Percentiles rank a stretch among this genome's conserved stretches.
Evolutionary conservation across 2,113 vertebrate genomes (phyloP).

Genomic region (Montifringilla adamsi): DNA sequence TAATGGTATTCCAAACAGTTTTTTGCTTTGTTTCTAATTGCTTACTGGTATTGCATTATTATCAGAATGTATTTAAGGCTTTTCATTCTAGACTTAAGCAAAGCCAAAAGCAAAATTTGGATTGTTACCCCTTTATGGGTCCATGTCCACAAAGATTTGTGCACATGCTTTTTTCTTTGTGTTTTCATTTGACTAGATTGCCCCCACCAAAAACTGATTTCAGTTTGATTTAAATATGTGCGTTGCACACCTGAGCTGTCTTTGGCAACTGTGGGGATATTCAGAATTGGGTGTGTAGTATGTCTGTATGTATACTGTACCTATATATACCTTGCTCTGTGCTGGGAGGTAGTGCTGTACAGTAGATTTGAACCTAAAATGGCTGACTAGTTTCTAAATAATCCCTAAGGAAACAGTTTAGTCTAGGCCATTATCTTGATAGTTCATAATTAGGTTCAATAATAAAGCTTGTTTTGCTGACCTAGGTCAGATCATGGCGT

Average conservation of each 20-base stretch:
- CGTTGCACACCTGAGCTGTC: neutral
- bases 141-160: neutral
- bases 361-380: constrained; percentile 69
- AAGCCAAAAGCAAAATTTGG: neutral
- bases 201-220: neutral
- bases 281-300: neutral
- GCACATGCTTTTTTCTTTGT: neutral
- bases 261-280: neutral
- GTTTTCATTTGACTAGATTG: neutral
- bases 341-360: constrained; percentile 15
- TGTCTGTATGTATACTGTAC: fast-evolving
- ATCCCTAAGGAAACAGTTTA: constrained; percentile 78
- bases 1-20: neutral
- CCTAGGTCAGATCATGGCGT: constrained; percentile 76
- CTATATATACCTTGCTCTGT: neutral
- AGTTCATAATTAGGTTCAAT: constrained; percentile 84
- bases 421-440: constrained; percentile 81
- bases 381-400: constrained; percentile 76
- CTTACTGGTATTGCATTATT: neutral
- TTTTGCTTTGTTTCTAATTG: neutral
- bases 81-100: neutral
- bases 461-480: constrained; percentile 82
- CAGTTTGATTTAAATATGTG: neutral
- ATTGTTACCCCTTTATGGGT: neutral
- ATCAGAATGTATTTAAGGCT: neutral